A percentile compares a stretch with the other conserved stretches of the same genome.
Conservation (phyloP, 2,113 vertebrate species). For the Alectura lathami region DNA sequence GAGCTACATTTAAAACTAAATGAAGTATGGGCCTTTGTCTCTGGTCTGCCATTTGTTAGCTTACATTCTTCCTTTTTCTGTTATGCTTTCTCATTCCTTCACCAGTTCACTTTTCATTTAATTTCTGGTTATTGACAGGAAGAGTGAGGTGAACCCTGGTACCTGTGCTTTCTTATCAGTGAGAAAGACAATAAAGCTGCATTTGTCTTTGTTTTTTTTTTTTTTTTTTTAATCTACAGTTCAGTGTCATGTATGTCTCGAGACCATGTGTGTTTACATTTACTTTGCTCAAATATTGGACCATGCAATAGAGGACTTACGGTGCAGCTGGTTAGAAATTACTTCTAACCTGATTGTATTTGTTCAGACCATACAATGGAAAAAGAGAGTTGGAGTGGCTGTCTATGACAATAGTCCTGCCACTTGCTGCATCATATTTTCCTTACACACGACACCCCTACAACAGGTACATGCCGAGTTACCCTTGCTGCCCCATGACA, state of each 20-base stretch:
- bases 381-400: not conserved
- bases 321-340: not conserved
- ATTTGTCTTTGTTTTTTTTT: not conserved
- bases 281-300: not conserved
- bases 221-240: too few species aligned
- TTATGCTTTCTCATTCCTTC: not conserved
- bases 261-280: not conserved
- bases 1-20: not conserved
- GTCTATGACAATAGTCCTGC: not conserved
- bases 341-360: not conserved
- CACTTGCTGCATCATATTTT: not conserved
- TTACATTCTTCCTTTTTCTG: not conserved
- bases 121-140: not conserved
- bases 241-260: not conserved
- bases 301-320: not conserved
- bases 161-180: not conserved
- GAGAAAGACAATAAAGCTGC: not conserved
- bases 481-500: not conserved
- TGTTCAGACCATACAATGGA: too few species aligned
- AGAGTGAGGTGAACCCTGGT: not conserved
- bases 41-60: not conserved
- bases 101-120: not conserved
- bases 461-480: not conserved
- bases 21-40: rapidly evolving
- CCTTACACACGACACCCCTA: not conserved